These are phyloP conservation scores for Limonius californicus DNA, from an alignment of 1,140 invertebrate genomes.

Conservation along the genomic window DNA sequence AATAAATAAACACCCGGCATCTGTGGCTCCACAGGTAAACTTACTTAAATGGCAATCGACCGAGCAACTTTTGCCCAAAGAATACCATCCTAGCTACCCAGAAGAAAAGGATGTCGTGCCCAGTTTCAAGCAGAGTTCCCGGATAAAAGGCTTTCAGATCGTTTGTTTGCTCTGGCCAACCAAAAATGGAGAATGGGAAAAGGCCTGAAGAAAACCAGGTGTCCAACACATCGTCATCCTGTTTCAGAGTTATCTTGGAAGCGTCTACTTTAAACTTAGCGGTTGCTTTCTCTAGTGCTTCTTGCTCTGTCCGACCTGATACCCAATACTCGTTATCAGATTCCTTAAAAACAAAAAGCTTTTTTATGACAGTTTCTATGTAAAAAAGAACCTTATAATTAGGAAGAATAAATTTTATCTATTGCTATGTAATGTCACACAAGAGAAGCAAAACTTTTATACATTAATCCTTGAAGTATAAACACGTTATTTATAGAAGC, in stretches of 20 bases:
- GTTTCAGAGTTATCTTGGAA: constrained; percentile 66
- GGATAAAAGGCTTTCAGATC: constrained; percentile 85
- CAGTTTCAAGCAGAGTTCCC: constrained; percentile 90
- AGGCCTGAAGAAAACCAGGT: constrained; percentile 99
- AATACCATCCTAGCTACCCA: constrained; percentile 99
- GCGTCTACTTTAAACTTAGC: constrained; percentile 69
- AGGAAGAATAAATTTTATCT: too few species aligned
- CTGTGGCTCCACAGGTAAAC: too few species aligned
- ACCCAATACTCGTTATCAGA: constrained; percentile 85
- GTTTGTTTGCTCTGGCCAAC: constrained; percentile 88
- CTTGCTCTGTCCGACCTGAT: constrained; percentile 75
- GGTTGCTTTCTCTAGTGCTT: constrained; percentile 82
- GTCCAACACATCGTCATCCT: constrained; percentile 96
- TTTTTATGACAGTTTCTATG: too few species aligned
- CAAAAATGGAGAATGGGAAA: constrained; percentile 96
- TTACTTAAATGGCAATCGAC: constrained; percentile 89
- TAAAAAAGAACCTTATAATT: too few species aligned
- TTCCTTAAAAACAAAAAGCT: too few species aligned
- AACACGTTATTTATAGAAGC: too few species aligned
- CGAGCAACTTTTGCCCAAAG: constrained; percentile 85
- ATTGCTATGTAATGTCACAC: too few species aligned
- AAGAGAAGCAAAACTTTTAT: too few species aligned
- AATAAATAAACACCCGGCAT: too few species aligned
- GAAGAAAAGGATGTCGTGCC: constrained; percentile 98
- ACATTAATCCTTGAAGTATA: too few species aligned